These are phyloP conservation scores for Eremobia ochroleuca DNA, from an alignment of 2,888 invertebrate genomes.

Conservation along the genomic window DNA sequence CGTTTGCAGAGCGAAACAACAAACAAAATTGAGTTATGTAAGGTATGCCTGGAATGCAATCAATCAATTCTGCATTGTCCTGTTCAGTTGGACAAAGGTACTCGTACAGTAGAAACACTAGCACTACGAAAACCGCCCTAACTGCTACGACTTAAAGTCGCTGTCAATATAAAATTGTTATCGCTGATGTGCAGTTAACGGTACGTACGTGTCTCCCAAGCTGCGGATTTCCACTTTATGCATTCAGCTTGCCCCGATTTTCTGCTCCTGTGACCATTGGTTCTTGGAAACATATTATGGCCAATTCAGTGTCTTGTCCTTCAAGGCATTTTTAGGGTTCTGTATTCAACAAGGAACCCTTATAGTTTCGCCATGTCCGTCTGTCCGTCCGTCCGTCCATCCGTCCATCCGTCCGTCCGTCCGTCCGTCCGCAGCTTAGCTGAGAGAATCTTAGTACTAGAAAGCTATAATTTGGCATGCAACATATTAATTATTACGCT, in stretches of 20 bases:
- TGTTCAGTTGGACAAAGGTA: not conserved
- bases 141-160: not conserved
- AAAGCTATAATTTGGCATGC: no score
- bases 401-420: no score
- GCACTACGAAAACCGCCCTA: not conserved
- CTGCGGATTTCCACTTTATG: not conserved
- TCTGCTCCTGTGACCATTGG: not conserved
- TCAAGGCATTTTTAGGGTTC: no score
- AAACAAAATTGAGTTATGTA: not conserved
- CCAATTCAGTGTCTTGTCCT: not conserved
- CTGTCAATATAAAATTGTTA: not conserved
- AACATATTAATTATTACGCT: no score
- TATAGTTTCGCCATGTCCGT: no score
- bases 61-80: not conserved
- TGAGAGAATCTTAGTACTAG: no score
- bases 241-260: not conserved
- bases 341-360: no score
- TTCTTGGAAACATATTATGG: not conserved
- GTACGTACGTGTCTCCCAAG: not conserved
- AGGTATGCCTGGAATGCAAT: not conserved
- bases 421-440: no score
- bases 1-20: not conserved
- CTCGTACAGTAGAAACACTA: not conserved
- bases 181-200: not conserved
- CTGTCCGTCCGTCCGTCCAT: no score